phyloP scores from a whole-genome alignment of 2,888 invertebrate genomes.

The Cataglyphis rosenhaueri region DNA sequence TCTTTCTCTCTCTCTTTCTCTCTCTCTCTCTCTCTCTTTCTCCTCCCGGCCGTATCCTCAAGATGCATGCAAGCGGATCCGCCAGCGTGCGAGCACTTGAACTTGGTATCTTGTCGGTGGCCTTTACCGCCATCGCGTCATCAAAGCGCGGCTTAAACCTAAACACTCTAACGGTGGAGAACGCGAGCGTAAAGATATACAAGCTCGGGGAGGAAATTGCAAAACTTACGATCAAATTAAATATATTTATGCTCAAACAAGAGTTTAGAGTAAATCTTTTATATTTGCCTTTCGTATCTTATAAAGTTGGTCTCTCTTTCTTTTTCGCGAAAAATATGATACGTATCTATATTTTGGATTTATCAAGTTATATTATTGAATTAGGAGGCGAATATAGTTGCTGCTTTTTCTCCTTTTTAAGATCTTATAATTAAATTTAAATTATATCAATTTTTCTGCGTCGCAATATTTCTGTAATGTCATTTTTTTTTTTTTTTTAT shows the following conservation, averaged over 20 bases:
- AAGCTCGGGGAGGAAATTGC: neutral
- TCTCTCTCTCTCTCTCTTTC: neutral
- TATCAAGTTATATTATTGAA: too few relatives aligned
- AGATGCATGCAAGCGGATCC: constrained; percentile 35
- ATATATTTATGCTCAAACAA: neutral
- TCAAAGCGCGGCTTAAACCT: constrained; percentile 20
- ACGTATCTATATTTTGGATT: too few relatives aligned
- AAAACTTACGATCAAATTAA: neutral
- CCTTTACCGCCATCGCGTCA: constrained; percentile 10
- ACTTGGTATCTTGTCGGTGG: constrained; percentile 30
- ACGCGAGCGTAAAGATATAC: neutral
- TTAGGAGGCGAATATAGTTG: too few relatives aligned
- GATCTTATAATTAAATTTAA: too few relatives aligned
- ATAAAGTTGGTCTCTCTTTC: too few relatives aligned
- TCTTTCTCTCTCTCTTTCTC: neutral
- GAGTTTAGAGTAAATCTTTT: too few relatives aligned
- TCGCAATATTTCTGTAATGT: too few relatives aligned
- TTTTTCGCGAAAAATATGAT: too few relatives aligned
- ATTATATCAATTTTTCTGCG: too few relatives aligned
- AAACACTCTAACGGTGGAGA: neutral
- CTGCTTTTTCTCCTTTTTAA: too few relatives aligned
- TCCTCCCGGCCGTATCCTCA: constrained; percentile 1
- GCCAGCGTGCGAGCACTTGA: constrained; percentile 32
- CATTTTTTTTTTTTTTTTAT: too few relatives aligned
- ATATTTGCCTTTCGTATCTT: too few relatives aligned